A percentile compares a stretch with the other conserved stretches of the same genome.
These are phyloP conservation scores for Drosophila kokeensis DNA, from an alignment of 2,888 invertebrate genomes.

Conservation along the genomic window DNA sequence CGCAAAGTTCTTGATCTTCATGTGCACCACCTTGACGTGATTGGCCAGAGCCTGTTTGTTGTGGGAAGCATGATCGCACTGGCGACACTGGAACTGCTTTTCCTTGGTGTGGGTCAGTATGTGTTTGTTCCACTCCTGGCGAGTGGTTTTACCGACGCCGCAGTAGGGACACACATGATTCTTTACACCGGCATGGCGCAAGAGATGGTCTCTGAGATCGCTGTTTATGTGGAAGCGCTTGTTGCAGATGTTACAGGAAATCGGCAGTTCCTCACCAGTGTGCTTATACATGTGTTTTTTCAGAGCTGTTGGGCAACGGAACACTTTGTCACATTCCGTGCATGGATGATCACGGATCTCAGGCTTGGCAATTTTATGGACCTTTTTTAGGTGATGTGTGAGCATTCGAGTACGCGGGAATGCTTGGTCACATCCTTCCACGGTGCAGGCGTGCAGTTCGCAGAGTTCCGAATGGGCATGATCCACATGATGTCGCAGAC, in stretches of 20 bases:
- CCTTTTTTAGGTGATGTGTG: constrained; percentile 76
- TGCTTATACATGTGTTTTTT: constrained; percentile 84
- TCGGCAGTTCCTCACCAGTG: constrained; percentile 82
- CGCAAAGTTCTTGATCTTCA: constrained; percentile 81
- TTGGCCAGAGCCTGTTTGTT: constrained; percentile 81
- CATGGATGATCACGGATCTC: constrained; percentile 75
- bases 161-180: constrained; percentile 84
- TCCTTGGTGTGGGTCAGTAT: constrained; percentile 83
- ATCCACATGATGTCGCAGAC: constrained; percentile 77
- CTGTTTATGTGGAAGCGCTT: constrained; percentile 82
- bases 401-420: constrained; percentile 79
- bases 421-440: constrained; percentile 76
- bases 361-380: constrained; percentile 72
- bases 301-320: constrained; percentile 82
- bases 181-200: constrained; percentile 83
- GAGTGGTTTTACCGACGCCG: constrained; percentile 83
- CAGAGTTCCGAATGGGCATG: constrained; percentile 80
- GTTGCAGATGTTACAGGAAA: constrained; percentile 81
- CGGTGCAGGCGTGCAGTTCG: constrained; percentile 71
- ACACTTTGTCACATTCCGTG: constrained; percentile 81
- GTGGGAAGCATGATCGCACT: constrained; percentile 79
- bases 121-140: constrained; percentile 83
- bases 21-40: constrained; percentile 81
- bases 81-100: constrained; percentile 80
- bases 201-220: constrained; percentile 82